Conservation (phyloP, 2,113 vertebrate species). For the Cervus canadensis region DNA sequence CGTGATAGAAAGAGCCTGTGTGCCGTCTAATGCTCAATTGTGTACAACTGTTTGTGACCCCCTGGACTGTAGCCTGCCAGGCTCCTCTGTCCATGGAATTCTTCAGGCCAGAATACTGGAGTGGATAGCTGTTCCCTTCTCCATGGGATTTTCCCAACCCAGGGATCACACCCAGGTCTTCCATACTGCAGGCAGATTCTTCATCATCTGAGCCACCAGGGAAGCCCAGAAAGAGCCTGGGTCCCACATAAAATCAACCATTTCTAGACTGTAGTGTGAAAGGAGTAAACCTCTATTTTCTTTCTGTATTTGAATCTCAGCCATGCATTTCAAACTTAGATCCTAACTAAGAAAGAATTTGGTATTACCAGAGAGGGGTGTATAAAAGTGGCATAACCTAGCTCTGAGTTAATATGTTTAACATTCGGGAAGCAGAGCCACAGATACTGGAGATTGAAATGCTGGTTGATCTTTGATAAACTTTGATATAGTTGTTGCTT, state of each 20-base stretch:
- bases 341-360: neutral
- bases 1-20: neutral
- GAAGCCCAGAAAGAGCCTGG: neutral
- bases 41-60: neutral
- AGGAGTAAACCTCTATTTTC: neutral
- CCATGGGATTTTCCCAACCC: neutral
- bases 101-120: neutral
- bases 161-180: neutral
- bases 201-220: neutral
- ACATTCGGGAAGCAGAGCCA: neutral
- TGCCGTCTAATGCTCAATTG: neutral
- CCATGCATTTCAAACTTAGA: neutral
- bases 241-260: neutral
- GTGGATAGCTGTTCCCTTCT: neutral
- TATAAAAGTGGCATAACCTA: neutral
- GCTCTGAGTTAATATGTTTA: neutral
- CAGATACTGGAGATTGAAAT: neutral
- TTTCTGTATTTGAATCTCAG: neutral
- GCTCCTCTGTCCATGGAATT: neutral
- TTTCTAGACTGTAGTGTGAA: neutral
- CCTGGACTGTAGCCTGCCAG: neutral
- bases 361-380: neutral
- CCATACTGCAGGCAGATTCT: neutral
- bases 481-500: neutral
- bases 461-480: neutral